Evolutionary conservation across 2,113 vertebrate species (phyloP).

Genomic region (Chinchilla lanigera): DNA sequence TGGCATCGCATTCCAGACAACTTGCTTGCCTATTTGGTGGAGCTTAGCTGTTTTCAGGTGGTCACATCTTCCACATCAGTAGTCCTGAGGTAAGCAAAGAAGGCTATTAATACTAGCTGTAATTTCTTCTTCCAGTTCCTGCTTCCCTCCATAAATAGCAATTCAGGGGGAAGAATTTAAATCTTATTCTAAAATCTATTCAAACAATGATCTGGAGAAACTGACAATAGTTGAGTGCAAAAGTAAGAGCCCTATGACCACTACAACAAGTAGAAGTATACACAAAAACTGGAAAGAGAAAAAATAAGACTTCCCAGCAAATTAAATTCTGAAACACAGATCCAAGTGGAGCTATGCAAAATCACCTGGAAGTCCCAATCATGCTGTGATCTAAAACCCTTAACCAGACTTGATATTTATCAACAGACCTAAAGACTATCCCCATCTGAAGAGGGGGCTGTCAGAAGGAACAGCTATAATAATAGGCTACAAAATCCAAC

Average conservation of each 20-base stretch:
- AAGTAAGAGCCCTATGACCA: background rate
- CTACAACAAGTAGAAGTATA: fast-evolving
- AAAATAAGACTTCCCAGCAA: background rate
- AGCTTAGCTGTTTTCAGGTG: background rate
- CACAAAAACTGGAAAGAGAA: background rate
- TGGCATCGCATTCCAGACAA: background rate
- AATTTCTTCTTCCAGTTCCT: background rate
- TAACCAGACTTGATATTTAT: background rate
- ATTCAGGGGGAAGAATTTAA: background rate
- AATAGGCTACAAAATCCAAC: background rate
- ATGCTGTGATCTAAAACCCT: background rate
- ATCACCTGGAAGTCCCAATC: background rate
- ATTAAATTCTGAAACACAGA: constrained; percentile 47
- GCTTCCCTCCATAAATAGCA: constrained; percentile 36
- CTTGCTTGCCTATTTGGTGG: background rate
- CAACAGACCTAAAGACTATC: background rate
- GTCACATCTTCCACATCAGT: constrained; percentile 2
- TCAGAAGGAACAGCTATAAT: background rate
- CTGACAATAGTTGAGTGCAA: background rate
- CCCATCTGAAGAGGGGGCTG: background rate
- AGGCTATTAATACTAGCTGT: background rate
- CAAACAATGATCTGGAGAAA: background rate
- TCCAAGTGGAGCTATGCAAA: background rate
- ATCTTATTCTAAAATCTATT: constrained; percentile 44
- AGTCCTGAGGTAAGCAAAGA: background rate